phyloP scores from a whole-genome alignment of 2,797 vertebrate genomes.

The Artibeus lituratus region DNA sequence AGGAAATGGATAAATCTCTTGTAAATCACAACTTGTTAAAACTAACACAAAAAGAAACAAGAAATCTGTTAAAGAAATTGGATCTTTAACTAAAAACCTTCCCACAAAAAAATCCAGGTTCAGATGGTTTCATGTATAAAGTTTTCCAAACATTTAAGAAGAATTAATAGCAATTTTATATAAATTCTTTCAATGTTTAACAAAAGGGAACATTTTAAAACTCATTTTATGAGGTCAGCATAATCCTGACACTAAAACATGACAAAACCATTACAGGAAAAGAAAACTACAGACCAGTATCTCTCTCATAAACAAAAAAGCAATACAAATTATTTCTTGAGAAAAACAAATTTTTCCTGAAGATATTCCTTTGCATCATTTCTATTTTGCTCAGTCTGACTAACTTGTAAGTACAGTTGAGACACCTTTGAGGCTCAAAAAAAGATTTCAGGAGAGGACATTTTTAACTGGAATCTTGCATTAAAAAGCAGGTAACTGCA shows the following conservation, averaged over 20 bases:
- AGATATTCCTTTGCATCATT: background rate
- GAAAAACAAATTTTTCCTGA: background rate
- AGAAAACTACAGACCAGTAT: background rate
- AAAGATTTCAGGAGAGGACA: background rate
- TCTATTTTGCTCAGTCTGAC: constrained; percentile 8
- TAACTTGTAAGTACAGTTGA: background rate
- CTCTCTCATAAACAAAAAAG: constrained; percentile 11
- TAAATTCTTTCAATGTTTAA: constrained; percentile 30
- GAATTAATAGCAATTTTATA: constrained; percentile 28
- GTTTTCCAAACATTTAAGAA: constrained; percentile 35
- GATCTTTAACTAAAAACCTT: constrained; percentile 37
- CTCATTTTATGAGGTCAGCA: constrained; percentile 50
- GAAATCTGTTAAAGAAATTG: constrained; percentile 40
- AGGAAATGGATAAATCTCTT: constrained; percentile 10
- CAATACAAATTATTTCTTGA: background rate
- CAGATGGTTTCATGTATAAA: constrained; percentile 30
- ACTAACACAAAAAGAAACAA: constrained; percentile 40
- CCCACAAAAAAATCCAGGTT: background rate
- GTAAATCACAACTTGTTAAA: constrained; percentile 44
- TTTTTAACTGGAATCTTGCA: background rate
- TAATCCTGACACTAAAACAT: constrained; percentile 32
- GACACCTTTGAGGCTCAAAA: background rate
- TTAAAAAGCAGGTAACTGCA: background rate
- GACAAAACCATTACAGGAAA: constrained; percentile 25
- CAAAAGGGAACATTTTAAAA: constrained; percentile 42